Evolutionary conservation across 2,888 invertebrate genomes (phyloP).

Genomic region (Agrypnus murinus): DNA sequence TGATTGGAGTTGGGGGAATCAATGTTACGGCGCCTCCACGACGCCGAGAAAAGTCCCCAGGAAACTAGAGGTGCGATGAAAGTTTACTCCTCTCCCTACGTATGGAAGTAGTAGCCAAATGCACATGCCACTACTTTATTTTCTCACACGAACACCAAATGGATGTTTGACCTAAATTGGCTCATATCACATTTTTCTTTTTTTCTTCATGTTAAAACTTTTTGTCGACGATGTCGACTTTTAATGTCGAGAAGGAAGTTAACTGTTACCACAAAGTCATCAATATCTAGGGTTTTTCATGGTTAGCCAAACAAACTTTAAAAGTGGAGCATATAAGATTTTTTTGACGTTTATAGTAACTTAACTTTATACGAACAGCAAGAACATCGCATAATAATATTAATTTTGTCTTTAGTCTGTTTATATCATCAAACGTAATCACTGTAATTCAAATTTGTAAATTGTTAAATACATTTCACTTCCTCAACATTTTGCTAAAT

Average conservation of each 20-base stretch:
- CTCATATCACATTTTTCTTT: slow-evolving; percentile 27
- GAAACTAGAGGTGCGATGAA: slow-evolving; percentile 47
- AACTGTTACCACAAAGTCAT: slow-evolving; percentile 34
- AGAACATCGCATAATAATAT: too few relatives aligned
- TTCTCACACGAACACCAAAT: slow-evolving; percentile 42
- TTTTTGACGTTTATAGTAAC: too few relatives aligned
- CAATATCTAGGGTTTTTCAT: too few relatives aligned
- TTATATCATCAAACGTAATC: too few relatives aligned
- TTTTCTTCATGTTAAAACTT: slow-evolving; percentile 30
- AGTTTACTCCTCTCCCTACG: slow-evolving; percentile 26
- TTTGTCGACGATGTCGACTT: slow-evolving; percentile 32
- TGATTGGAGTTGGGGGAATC: slow-evolving; percentile 61
- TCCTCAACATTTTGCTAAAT: too few relatives aligned
- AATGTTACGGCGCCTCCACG: slow-evolving; percentile 63
- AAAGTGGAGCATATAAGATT: too few relatives aligned
- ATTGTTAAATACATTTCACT: too few relatives aligned
- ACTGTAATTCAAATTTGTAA: too few relatives aligned
- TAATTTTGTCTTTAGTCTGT: too few relatives aligned
- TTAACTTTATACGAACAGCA: too few relatives aligned
- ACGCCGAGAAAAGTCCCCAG: slow-evolving; percentile 55
- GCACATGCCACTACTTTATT: slow-evolving; percentile 28
- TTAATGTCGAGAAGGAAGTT: slow-evolving; percentile 10
- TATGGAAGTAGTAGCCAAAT: slow-evolving; percentile 28
- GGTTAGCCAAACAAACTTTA: neutral
- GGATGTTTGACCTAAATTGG: slow-evolving; percentile 45